Evolutionary conservation across 1,140 invertebrate genomes (phyloP).

Genomic region (Drosophila kurseongensis): DNA sequence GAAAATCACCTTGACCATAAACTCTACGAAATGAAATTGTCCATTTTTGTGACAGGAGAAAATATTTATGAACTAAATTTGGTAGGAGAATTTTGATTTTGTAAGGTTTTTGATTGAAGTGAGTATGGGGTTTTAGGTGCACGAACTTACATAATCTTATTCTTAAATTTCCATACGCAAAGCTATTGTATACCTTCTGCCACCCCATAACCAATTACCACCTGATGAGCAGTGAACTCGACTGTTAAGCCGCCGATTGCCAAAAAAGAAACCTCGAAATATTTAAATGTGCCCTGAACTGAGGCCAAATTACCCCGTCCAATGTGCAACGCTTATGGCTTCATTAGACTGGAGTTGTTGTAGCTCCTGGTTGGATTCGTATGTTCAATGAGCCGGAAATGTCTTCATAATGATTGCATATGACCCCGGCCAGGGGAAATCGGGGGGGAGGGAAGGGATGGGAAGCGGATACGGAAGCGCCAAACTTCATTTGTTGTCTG

Average conservation of each 20-base stretch:
- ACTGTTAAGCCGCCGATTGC: conserved; percentile 38
- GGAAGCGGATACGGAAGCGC: conserved; percentile 33
- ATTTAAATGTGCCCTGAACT: conserved; percentile 52
- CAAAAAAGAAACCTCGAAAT: conserved; percentile 10
- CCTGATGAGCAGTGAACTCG: conserved; percentile 34
- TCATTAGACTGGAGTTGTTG: conserved; percentile 54
- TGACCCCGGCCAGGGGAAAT: conserved; percentile 25
- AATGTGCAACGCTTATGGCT: conserved; percentile 52
- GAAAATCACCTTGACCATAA: too few species aligned
- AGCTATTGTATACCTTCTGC: not conserved
- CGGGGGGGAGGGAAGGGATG: not conserved
- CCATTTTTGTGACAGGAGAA: too few species aligned
- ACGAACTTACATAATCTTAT: not conserved
- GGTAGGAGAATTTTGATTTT: too few species aligned
- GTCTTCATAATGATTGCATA: conserved; percentile 80
- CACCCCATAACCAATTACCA: conserved; percentile 14
- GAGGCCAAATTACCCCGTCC: conserved; percentile 38
- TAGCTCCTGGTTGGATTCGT: conserved; percentile 37
- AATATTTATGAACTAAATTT: too few species aligned
- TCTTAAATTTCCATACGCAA: not conserved
- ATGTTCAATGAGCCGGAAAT: conserved; percentile 74
- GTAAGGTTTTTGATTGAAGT: too few species aligned
- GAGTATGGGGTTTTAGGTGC: too few species aligned
- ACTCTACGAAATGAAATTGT: too few species aligned
- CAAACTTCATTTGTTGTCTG: conserved; percentile 69